Evolutionary conservation across 2,113 vertebrate genomes (phyloP).

Genomic region (Esox niger): DNA sequence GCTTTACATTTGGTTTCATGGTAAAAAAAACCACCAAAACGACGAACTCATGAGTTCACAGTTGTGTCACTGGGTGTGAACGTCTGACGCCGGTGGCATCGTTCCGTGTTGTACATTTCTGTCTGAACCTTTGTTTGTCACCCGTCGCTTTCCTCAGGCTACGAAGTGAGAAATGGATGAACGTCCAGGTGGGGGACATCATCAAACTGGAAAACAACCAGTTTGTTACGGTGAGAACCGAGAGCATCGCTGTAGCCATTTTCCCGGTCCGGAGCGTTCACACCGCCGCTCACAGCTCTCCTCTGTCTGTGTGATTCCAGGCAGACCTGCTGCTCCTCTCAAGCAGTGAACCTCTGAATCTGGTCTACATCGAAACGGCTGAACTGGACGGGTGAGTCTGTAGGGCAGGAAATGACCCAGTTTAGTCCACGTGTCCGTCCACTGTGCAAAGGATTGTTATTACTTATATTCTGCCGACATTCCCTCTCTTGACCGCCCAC

Average conservation of each 20-base stretch:
- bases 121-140: neutral
- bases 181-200: constrained; percentile 92
- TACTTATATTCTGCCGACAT: neutral
- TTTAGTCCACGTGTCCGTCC: neutral
- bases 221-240: constrained; percentile 84
- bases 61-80: no score
- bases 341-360: constrained; percentile 89
- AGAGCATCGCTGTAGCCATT: no score
- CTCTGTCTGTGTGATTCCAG: constrained; percentile 61
- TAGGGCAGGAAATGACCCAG: neutral
- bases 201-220: constrained; percentile 94
- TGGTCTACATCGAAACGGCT: constrained; percentile 90
- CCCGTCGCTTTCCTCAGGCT: constrained; percentile 71
- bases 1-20: neutral
- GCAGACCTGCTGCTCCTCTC: constrained; percentile 91
- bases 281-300: no score
- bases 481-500: no score
- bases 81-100: no score
- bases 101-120: no score
- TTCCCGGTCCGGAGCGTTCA: no score
- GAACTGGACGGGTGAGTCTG: constrained; percentile 89
- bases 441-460: neutral
- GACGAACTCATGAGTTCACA: no score
- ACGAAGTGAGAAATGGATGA: constrained; percentile 88
- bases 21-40: no score